phyloP scores from a whole-genome alignment of 2,113 vertebrate genomes.

The Ammodytes dubius region DNA sequence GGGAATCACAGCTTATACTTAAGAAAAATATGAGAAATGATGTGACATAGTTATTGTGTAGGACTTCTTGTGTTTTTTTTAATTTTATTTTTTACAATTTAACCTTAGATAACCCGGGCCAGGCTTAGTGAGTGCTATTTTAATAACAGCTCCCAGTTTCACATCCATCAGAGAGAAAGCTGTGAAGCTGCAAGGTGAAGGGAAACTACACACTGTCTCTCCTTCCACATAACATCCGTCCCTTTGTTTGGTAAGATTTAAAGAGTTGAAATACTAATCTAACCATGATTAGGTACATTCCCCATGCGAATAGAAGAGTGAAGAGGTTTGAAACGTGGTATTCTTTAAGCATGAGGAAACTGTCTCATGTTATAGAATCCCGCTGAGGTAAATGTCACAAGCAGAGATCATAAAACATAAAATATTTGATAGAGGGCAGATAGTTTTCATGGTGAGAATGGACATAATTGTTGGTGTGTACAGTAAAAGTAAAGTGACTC shows the following conservation, averaged over 20 bases:
- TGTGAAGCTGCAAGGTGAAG: slow-evolving; percentile 43
- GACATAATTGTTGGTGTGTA: background rate
- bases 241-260: slow-evolving; percentile 30
- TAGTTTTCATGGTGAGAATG: background rate
- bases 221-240: slow-evolving; percentile 46
- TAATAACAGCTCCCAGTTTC: slow-evolving; percentile 10
- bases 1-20: background rate
- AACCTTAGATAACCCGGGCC: background rate
- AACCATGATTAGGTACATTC: slow-evolving; percentile 8
- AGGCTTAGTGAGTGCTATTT: background rate
- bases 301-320: background rate
- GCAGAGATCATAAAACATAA: background rate
- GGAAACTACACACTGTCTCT: slow-evolving; percentile 39
- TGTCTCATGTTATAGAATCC: background rate
- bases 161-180: slow-evolving; percentile 46
- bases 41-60: background rate
- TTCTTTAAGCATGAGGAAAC: background rate
- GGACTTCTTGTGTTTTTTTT: too few relatives aligned
- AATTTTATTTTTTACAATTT: slow-evolving; percentile 9
- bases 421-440: background rate
- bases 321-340: background rate
- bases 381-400: slow-evolving; percentile 4
- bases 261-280: slow-evolving; percentile 30
- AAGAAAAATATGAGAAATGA: background rate
- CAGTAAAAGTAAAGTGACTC: slow-evolving; percentile 27